These are phyloP conservation scores for Erebia epiphron DNA, from an alignment of 2,888 invertebrate species.

Conservation along the genomic window DNA sequence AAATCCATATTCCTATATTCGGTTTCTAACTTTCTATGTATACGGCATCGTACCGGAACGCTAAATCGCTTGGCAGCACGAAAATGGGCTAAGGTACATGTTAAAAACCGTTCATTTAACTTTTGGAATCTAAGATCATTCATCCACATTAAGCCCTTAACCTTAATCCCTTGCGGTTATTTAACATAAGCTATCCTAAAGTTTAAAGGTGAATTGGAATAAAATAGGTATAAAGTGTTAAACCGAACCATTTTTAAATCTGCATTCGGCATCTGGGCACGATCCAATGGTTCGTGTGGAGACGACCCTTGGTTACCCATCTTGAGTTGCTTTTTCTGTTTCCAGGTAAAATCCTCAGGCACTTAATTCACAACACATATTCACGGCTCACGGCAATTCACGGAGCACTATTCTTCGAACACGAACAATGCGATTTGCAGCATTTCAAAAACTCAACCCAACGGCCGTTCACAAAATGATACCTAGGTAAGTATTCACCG, in stretches of 20 bases:
- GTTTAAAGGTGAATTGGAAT: background rate
- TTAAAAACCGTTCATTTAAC: no score
- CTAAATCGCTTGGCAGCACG: no score
- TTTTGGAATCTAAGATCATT: no score
- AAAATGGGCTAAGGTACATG: no score
- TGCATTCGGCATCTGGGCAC: constrained; percentile 79
- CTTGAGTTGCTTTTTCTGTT: constrained; percentile 40
- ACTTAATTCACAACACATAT: constrained; percentile 45
- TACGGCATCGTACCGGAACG: no score
- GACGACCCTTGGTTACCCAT: constrained; percentile 94
- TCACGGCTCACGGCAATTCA: constrained; percentile 48
- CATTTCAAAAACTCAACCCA: constrained; percentile 46
- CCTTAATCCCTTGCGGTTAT: no score
- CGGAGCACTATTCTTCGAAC: constrained; percentile 41
- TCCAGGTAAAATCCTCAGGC: constrained; percentile 33
- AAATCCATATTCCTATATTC: no score
- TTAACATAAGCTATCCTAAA: no score
- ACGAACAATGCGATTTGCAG: constrained; percentile 30
- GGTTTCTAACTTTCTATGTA: no score
- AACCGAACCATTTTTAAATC: constrained; percentile 77
- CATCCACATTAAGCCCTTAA: no score
- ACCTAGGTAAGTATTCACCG: constrained; percentile 12
- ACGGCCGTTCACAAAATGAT: constrained; percentile 57
- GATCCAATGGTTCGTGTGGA: constrained; percentile 91
- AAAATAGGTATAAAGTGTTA: background rate